Evolutionary conservation across 1,140 invertebrate species (phyloP), one percentile per base, ranked within the genome.

Genomic region (Tribolium madens): DNA sequence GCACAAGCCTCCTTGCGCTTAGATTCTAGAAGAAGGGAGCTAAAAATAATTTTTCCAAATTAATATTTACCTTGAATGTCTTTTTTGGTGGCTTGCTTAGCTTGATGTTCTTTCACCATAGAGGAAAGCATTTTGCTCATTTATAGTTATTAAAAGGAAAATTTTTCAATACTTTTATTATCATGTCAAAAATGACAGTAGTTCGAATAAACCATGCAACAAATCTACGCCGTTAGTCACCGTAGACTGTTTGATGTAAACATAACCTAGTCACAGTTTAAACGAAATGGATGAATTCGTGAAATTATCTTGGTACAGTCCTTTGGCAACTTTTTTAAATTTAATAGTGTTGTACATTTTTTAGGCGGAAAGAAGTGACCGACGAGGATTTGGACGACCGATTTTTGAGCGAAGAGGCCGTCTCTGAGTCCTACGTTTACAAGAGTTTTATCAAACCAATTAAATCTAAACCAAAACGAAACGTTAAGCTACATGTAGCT

Each of bases 1-100:
- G 92, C 91, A 74, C 98, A 91, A 26, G 97, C 97, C 88, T 98
- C 97, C 87, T 97, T 97, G 53, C 96, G 91, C 86, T 96, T 95
- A 84, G 92, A 92, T 89, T 97, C 95, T 97, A 84, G 76, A 90
- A 78, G 0, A 36, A 42, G 17, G 7, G 46, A 79, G 76, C 9
- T 75, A 73, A 70, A 77, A 6, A 73, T 10, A 75, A 75, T 64
- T 80, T 31, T 5, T 4, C 1, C 21, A 73, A 76, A 64, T 78
- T 64, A 36, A 31, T 73, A 12, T 15, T 36, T 88, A 95, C 95
- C 95, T 91, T 96, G 94, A 77, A 91, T 88, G 86, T 97, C 94
- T 87, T 94, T 95, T 75, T 93, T 90, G 3, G 87, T 87, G 14
- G 89, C 86, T 86, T 96, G 94, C 84, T 93, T 93, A 7, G 87